These are phyloP conservation scores for Bos taurus DNA, from an alignment of 2,113 vertebrate species.

Conservation along the genomic window DNA sequence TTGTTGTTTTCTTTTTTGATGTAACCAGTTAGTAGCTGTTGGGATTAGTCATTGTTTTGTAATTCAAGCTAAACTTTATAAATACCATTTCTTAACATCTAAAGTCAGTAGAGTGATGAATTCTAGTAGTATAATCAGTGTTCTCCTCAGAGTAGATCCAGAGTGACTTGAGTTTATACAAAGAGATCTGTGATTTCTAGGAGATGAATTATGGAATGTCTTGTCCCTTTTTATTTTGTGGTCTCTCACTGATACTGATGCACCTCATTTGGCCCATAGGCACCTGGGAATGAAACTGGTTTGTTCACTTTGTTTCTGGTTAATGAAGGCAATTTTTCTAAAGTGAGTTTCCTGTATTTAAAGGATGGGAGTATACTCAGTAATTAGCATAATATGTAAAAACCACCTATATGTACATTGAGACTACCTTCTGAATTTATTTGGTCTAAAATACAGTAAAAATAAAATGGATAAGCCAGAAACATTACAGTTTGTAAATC, in stretches of 20 bases:
- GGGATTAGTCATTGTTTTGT: neutral
- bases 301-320: conserved; percentile 9
- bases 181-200: neutral
- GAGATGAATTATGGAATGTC: neutral
- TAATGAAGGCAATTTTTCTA: neutral
- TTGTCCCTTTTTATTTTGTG: neutral
- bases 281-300: neutral
- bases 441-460: neutral
- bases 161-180: neutral
- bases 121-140: neutral
- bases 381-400: neutral
- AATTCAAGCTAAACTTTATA: neutral
- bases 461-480: conserved; percentile 11
- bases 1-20: neutral
- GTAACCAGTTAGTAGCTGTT: neutral
- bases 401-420: neutral
- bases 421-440: conserved; percentile 16
- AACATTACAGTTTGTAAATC: neutral
- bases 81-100: neutral
- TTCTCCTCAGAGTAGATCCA: neutral
- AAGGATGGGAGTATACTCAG: neutral
- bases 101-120: neutral
- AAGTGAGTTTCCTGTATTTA: neutral
- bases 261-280: neutral
- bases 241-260: neutral